Evolutionary conservation across 35 echinoderm and acorn worm species (phyloP), one percentile per base, ranked within the genome.

Genomic region (Ophiothrix spiculata): DNA sequence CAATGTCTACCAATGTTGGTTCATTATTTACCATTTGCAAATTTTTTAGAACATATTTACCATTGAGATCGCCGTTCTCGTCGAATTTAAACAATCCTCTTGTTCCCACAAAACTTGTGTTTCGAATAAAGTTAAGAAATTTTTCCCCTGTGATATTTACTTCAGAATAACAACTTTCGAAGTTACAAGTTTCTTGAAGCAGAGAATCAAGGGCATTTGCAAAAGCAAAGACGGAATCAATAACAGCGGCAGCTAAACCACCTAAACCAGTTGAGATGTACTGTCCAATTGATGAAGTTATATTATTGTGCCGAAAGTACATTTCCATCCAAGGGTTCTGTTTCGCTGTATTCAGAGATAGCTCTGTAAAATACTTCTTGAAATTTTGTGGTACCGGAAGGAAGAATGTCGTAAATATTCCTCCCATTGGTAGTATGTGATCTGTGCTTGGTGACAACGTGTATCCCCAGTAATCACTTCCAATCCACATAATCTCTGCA

Each of bases 11-110:
- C 69, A 77, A 74, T 33, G 38, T 29, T 74, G 63, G 31, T 31
- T 86, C 84, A 17, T 64, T 79, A 81, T 75, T 37, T 25, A 81
- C 32, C 31, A 37, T 31, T 39, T 89, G 77, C 17, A 89, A 56
- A n/a, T 80, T 89, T 31, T 81, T 81, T 16, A 89, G 42, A 35
- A 69, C 79, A 49, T 89, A 89, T 69, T 89, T 81, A 19, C 87
- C 87, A 35, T 35, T 64, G 36, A 74, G 46, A 40, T 89, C 87
- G 15, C 87, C 79, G 19, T 89, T 81, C 14, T 31, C 39, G 36
- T 82, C 79, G 31, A 89, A 64, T 37, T 37, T 25, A 74, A 89
- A 64, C 45, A 28, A 29, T 17, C 87, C 87, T 29, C 56, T 64
- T 33, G 35, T 36, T 31, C 79, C 87, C 39, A 74, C 35, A 74